Percentiles rank a stretch among this genome's conserved stretches.
Conservation (phyloP, 2,888 invertebrate species). For the Diaprepes abbreviatus region DNA sequence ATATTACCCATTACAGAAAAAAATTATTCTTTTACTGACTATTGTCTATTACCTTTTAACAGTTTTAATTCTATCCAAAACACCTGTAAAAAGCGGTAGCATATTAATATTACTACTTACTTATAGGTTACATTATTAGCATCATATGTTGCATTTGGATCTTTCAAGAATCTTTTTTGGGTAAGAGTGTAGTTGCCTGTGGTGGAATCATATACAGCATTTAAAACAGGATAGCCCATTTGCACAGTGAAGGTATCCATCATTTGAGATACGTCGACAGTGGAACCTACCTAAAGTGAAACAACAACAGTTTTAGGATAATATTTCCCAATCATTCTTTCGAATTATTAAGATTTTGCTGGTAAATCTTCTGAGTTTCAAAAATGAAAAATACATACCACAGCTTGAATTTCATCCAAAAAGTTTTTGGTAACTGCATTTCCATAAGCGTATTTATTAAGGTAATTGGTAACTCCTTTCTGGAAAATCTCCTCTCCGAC, state of each 20-base stretch:
- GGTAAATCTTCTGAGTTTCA: no score
- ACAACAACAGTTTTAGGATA: no score
- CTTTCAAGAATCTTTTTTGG: slow-evolving; percentile 82
- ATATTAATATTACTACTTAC: slow-evolving; percentile 60
- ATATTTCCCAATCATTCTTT: no score
- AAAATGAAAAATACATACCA: no score
- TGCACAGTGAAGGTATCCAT: slow-evolving; percentile 94
- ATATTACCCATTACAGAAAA: no score
- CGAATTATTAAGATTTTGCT: no score
- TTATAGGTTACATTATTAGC: slow-evolving; percentile 67
- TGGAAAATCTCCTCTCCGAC: slow-evolving; percentile 81
- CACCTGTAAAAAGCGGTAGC: no score
- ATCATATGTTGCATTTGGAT: slow-evolving; percentile 73
- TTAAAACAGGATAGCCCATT: slow-evolving; percentile 88
- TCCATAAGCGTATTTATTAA: slow-evolving; percentile 76
- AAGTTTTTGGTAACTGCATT: slow-evolving; percentile 88
- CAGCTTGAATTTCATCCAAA: slow-evolving; percentile 77
- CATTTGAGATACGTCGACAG: slow-evolving; percentile 63
- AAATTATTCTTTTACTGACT: no score
- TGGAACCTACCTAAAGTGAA: slow-evolving; percentile 34
- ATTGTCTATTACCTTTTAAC: no score
- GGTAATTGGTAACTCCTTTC: slow-evolving; percentile 80
- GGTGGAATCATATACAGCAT: slow-evolving; percentile 68
- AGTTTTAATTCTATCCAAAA: no score
- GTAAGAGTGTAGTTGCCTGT: slow-evolving; percentile 72